Base-by-base conservation (phyloP, 2,797 vertebrate species). In the Girardinus metallicus region DNA sequence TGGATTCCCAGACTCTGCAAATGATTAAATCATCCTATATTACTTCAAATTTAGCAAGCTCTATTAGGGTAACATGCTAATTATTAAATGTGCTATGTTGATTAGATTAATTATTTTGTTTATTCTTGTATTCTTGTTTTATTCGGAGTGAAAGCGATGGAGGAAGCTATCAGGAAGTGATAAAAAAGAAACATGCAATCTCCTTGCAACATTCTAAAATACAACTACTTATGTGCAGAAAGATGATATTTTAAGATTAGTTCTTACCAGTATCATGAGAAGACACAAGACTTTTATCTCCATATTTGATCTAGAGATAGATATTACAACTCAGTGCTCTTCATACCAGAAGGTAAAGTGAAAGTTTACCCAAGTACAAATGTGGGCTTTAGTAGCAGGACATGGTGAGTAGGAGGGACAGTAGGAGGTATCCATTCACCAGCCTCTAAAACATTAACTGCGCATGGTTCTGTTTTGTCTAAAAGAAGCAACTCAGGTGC, bases 201-300 rank as follows among this genome's bases (percentile, higher is more conserved):
- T 60, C 31, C 41, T 68, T 60, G 41, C 8, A n/a, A 21, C 4
- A 3, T 55, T 73, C 4, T n/a, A 74, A 66, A 77, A 44, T 34
- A 23, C 4, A 10, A 26, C 23, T 10, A 1, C 13, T 2, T 76
- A n/a, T 39, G 1, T 51, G 1, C 12, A 51, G 31, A 75, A 29
- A 76, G 6, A 16, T 15, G 23, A 2, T 1, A 4, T 66, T 64
- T 18, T 3, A 31, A 75, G 10, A 79, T 74, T 31, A 34, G 73
- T 21, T 46, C 93, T 91, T 93, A 94, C 94, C 93, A 94, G 81
- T 16, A 85, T 34, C 4, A 88, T 3, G 39, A 93, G 66, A 73
- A 91, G 43, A 49, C 66, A 2, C 13, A 87, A 12, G 1, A n/a
- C 13, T 44, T 55, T 77, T 2, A 4, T 78, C 74, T 70, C 85